A percentile compares a stretch with the other conserved stretches of the same genome.
Evolutionary conservation across 2,888 invertebrate species (phyloP).

Genomic region (Lasioglossum oenotherae): DNA sequence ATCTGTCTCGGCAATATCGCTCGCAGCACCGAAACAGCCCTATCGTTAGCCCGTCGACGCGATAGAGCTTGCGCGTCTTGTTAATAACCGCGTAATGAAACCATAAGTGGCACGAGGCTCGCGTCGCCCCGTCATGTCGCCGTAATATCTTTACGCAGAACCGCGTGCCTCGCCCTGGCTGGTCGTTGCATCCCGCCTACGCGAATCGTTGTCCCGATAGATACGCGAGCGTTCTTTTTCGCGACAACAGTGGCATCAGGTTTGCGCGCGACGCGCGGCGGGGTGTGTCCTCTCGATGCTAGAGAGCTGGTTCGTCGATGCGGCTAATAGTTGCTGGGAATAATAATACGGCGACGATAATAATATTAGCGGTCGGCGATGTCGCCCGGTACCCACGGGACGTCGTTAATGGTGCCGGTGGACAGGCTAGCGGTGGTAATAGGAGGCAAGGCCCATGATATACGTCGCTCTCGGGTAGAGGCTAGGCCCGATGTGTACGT

Average conservation of each 20-base stretch:
- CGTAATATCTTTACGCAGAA: slow-evolving; percentile 34
- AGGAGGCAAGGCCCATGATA: slow-evolving; percentile 52
- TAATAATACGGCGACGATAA: slow-evolving; percentile 55
- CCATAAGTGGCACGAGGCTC: slow-evolving; percentile 39
- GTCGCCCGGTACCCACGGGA: slow-evolving; percentile 35
- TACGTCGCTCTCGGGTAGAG: slow-evolving; percentile 61
- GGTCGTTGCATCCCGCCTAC: slow-evolving; percentile 22
- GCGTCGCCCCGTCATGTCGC: not conserved
- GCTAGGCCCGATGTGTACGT: slow-evolving; percentile 13
- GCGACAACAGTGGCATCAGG: slow-evolving; percentile 33
- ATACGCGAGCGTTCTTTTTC: slow-evolving; percentile 18
- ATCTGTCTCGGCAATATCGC: not conserved
- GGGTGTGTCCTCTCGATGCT: not conserved
- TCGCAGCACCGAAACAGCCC: not conserved
- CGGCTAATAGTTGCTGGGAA: slow-evolving; percentile 49
- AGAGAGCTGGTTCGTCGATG: not conserved
- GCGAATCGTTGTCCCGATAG: slow-evolving; percentile 19
- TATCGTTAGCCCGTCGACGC: not conserved
- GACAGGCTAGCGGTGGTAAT: slow-evolving; percentile 40
- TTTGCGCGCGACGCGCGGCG: not conserved
- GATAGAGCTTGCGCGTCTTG: slow-evolving; percentile 15
- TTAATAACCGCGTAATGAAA: slow-evolving; percentile 62
- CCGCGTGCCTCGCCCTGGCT: not conserved
- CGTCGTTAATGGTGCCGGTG: slow-evolving; percentile 39
- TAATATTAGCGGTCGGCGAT: slow-evolving; percentile 37